Evolutionary conservation across 2,888 invertebrate species (phyloP).

Genomic region (Cantharis rufa): DNA sequence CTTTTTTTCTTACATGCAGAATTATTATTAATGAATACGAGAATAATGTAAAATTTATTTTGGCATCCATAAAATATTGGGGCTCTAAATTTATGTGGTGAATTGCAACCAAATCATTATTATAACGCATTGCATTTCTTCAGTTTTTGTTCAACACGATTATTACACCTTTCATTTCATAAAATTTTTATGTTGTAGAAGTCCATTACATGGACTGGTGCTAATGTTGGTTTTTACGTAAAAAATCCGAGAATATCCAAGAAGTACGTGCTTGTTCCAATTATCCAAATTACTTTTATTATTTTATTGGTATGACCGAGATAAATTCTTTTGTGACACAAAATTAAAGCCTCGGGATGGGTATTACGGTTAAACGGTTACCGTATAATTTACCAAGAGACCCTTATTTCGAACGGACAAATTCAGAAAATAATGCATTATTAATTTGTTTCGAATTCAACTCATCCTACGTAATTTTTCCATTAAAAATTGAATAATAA

Average conservation of each 20-base stretch:
- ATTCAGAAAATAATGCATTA: background rate
- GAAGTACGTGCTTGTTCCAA: background rate
- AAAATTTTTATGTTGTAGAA: background rate
- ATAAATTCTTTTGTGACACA: background rate
- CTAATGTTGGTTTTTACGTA: background rate
- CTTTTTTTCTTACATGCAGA: no score
- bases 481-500: background rate
- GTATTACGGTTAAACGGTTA: background rate
- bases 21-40: no score
- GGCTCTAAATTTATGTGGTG: no score
- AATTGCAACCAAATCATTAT: no score
- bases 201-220: background rate
- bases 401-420: background rate
- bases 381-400: background rate
- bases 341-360: background rate
- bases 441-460: background rate
- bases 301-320: background rate
- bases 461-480: background rate
- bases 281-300: background rate
- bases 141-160: background rate
- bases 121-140: background rate
- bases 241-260: background rate
- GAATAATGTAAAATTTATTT: no score
- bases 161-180: background rate
- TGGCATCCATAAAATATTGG: no score